Conservation (phyloP, 2,888 invertebrate species). For the Diploptera punctata region DNA sequence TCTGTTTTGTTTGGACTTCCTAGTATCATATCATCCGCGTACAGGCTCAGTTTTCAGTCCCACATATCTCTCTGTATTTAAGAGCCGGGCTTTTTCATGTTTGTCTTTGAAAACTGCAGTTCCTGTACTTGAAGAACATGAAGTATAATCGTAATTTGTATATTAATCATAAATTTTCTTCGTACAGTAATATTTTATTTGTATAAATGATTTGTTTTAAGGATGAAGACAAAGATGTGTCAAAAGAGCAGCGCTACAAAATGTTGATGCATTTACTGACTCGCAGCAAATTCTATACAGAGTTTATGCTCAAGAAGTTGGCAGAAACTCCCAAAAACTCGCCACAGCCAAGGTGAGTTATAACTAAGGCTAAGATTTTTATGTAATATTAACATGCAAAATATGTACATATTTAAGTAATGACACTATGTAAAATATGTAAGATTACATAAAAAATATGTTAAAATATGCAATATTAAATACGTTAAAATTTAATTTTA, state of each 20-base stretch:
- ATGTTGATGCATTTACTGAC: slow-evolving; percentile 22
- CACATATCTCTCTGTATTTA: too few relatives aligned
- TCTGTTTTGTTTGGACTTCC: too few relatives aligned
- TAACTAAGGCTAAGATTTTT: not conserved
- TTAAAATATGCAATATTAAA: not conserved
- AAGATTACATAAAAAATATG: not conserved
- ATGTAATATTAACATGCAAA: not conserved
- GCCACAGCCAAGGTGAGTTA: not conserved
- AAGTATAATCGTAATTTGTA: too few relatives aligned
- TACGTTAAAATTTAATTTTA: too few relatives aligned
- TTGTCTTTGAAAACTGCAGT: too few relatives aligned
- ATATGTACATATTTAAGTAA: not conserved
- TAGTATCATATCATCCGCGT: too few relatives aligned
- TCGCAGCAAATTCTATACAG: slow-evolving; percentile 24
- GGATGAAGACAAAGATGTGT: slow-evolving; percentile 8
- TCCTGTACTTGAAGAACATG: too few relatives aligned
- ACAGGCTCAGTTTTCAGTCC: too few relatives aligned
- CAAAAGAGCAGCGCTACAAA: slow-evolving; percentile 12
- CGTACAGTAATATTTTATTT: too few relatives aligned
- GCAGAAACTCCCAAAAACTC: not conserved
- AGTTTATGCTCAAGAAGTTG: slow-evolving; percentile 30
- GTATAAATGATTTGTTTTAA: not conserved
- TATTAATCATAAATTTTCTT: too few relatives aligned
- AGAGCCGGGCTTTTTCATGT: too few relatives aligned
- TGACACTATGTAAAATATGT: not conserved